Base-by-base conservation (phyloP, 30 jellyfish, hydroid and myxozoan species). In the Aurelia aurita complex sp. Pacific region DNA sequence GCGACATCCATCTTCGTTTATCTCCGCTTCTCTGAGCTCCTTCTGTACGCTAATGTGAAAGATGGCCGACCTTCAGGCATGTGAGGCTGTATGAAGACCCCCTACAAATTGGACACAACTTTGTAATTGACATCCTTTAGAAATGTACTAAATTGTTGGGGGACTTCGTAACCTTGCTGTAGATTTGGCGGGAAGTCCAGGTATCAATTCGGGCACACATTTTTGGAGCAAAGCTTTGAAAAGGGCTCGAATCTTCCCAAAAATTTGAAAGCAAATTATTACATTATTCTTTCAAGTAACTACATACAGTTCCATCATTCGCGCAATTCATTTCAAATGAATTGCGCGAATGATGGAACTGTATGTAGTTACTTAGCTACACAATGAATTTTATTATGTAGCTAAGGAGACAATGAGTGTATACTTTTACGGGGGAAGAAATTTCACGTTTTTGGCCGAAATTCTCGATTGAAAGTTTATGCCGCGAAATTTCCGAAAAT, bases 1-100 rank as follows among this genome's bases (percentile, higher is more conserved):
- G 97, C 96, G 15, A 89, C 97, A 90, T 95, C 99, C 99, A 95
- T 95, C 59, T 54, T 70, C 19, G 6, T 46, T 46, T 46, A 46
- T 9, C 57, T 5, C 15, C 15, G 57, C 14, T 46, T 60, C 34
- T 77, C 32, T 34, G 43, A 0, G 29, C n/a, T 5, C 15, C 53
- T 76, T 7, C 77, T 65, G 16, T 4, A 15, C 76, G 4, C 18
- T 18, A 23, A 4, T 2, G 7, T 19, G 8, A 23, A 66, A 40
- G 54, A 66, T 46, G 43, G 36, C 36, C 36, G 72, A 18, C 33
- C 72, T 63, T 63, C 33, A 14, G 33, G 18, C 54, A 66, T 46
- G 43, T 10, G 76, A 15, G 46, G 43, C 36, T 23, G 17, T 7
- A 4, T 23, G 76, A 66, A 66, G 76, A 16, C 43, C 76, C 76